These are phyloP conservation scores for Bunonema sp. DNA, from an alignment of 2,888 invertebrate genomes.

Conservation along the genomic window DNA sequence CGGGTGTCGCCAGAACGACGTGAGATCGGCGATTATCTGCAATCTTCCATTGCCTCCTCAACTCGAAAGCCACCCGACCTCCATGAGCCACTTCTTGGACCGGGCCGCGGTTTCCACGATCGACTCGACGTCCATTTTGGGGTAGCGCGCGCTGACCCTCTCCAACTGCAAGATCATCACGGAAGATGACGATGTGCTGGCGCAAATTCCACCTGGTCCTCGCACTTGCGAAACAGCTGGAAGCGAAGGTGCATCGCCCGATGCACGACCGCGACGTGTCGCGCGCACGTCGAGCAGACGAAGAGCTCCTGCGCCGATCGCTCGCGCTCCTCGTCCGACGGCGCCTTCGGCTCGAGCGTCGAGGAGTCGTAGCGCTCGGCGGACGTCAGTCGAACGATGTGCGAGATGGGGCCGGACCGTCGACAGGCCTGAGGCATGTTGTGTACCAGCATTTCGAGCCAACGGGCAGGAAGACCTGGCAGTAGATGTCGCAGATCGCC, in stretches of 20 bases:
- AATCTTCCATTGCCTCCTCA: too few relatives aligned
- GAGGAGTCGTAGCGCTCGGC: too few relatives aligned
- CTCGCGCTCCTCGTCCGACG: constrained; percentile 4
- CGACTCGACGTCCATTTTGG: constrained; percentile 9
- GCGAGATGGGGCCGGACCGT: too few relatives aligned
- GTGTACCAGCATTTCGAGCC: too few relatives aligned
- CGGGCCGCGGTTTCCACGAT: constrained; percentile 12
- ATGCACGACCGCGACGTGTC: constrained; percentile 9
- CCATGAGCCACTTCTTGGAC: too few relatives aligned
- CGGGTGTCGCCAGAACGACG: too few relatives aligned
- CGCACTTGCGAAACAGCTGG: constrained; percentile 10
- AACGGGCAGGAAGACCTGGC: too few relatives aligned
- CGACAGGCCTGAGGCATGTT: too few relatives aligned
- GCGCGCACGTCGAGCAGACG: constrained; percentile 12
- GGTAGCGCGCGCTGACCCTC: constrained; percentile 9
- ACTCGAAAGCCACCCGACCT: too few relatives aligned
- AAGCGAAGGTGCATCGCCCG: constrained; percentile 9
- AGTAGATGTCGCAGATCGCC: too few relatives aligned
- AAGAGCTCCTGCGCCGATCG: constrained; percentile 9
- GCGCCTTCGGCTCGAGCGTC: constrained; percentile 8
- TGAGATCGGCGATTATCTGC: too few relatives aligned
- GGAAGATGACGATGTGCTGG: not conserved
- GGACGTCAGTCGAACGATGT: too few relatives aligned
- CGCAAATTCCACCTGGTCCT: constrained; percentile 9
- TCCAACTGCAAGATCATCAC: constrained; percentile 9